These are phyloP conservation scores for Heliconius cydno DNA, from an alignment of 2,888 invertebrate species.

Conservation along the genomic window DNA sequence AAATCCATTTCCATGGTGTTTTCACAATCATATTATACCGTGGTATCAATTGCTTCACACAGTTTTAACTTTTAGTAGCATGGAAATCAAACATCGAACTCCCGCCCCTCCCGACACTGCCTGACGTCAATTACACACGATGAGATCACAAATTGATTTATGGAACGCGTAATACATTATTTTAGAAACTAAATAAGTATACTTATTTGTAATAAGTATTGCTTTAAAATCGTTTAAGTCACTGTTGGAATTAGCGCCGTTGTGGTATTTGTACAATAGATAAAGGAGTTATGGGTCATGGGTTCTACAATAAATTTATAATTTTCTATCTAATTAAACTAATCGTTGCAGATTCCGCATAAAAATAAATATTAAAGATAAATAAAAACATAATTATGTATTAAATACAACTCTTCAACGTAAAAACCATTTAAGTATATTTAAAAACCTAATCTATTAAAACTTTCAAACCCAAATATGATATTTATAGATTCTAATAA, in stretches of 20 bases:
- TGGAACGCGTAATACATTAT: not conserved
- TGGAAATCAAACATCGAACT: not conserved
- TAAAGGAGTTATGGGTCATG: too few relatives aligned
- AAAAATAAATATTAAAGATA: not conserved
- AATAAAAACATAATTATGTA: not conserved
- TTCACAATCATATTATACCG: slow-evolving; percentile 3
- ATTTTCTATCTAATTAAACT: not conserved
- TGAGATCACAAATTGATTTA: slow-evolving; percentile 65
- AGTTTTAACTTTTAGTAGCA: slow-evolving; percentile 7
- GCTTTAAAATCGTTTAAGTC: not conserved
- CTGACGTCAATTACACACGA: slow-evolving; percentile 72
- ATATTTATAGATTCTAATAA: too few relatives aligned
- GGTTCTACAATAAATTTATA: not conserved
- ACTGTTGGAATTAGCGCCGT: not conserved
- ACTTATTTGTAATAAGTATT: not conserved
- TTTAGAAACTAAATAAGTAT: slow-evolving; percentile 16
- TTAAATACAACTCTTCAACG: too few relatives aligned
- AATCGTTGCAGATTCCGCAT: not conserved
- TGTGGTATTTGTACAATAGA: not conserved
- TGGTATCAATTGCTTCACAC: slow-evolving; percentile 1
- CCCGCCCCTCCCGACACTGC: slow-evolving; percentile 51
- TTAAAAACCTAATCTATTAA: too few relatives aligned
- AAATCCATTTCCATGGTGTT: slow-evolving; percentile 19
- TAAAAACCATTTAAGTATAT: too few relatives aligned
- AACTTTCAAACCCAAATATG: too few relatives aligned